These are phyloP conservation scores for Pheucticus melanocephalus DNA, from an alignment of 2,113 vertebrate species.

Conservation along the genomic window DNA sequence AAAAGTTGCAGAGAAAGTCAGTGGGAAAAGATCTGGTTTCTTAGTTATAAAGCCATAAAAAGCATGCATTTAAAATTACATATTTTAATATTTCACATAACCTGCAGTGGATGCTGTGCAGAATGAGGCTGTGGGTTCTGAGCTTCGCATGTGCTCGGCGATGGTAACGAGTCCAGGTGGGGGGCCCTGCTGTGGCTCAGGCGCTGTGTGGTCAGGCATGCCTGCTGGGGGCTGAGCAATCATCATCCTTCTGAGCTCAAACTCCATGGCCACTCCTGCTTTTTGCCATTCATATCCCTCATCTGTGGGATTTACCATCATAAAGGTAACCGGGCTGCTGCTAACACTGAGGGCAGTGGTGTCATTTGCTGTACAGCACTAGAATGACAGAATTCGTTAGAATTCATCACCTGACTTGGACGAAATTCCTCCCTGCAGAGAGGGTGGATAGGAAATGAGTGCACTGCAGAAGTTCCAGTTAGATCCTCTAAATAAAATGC, in stretches of 20 bases:
- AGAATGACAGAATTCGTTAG: background rate
- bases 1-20: constrained; percentile 43
- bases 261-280: background rate
- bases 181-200: background rate
- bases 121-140: background rate
- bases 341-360: background rate
- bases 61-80: constrained; percentile 59
- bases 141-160: background rate
- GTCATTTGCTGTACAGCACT: background rate
- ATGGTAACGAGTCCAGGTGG: background rate
- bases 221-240: background rate
- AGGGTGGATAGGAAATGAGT: background rate
- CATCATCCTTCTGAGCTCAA: background rate
- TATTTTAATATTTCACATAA: constrained; percentile 62
- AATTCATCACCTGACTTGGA: background rate
- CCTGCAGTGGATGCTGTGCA: background rate
- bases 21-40: constrained; percentile 67
- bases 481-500: background rate
- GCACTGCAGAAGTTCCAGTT: background rate
- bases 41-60: constrained; percentile 59
- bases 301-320: background rate
- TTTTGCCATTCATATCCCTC: background rate
- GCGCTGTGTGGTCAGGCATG: background rate
- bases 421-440: background rate
- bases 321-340: background rate